A percentile compares a stretch with the other conserved stretches of the same genome.
phyloP scores from a whole-genome alignment of 2,888 invertebrate genomes.

The Tolmerus cingulatus region DNA sequence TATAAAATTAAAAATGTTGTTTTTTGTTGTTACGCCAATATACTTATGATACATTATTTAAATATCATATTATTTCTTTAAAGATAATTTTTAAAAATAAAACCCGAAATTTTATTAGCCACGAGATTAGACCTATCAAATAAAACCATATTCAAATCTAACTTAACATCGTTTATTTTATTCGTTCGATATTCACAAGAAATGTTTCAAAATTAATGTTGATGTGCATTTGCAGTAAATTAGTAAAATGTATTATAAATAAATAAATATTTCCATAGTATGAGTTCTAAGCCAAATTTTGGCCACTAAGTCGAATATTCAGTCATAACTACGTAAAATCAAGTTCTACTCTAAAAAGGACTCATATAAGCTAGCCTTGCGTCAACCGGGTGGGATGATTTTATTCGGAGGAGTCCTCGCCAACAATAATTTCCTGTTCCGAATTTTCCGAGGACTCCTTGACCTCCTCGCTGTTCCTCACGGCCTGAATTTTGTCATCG shows the following conservation, averaged over 20 bases:
- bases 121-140: background rate
- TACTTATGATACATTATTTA: too few relatives aligned
- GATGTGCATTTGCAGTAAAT: background rate
- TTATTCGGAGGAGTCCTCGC: background rate
- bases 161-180: constrained; percentile 9
- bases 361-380: background rate
- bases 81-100: too few relatives aligned
- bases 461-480: constrained; percentile 40
- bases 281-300: constrained; percentile 14
- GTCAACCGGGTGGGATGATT: background rate
- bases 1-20: too few relatives aligned
- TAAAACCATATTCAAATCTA: background rate
- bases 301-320: background rate
- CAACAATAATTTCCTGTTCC: background rate
- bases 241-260: constrained; percentile 4
- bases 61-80: too few relatives aligned
- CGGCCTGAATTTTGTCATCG: constrained; percentile 42
- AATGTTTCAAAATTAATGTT: background rate
- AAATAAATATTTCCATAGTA: constrained; percentile 11
- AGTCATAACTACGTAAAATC: background rate
- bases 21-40: too few relatives aligned
- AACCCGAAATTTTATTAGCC: too few relatives aligned
- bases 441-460: constrained; percentile 3
- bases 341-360: background rate
- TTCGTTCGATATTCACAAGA: constrained; percentile 6